Evolutionary conservation across 1,140 invertebrate genomes (phyloP), one percentile per base, ranked within the genome.

Genomic region (Cyrtorhinus lividipennis): DNA sequence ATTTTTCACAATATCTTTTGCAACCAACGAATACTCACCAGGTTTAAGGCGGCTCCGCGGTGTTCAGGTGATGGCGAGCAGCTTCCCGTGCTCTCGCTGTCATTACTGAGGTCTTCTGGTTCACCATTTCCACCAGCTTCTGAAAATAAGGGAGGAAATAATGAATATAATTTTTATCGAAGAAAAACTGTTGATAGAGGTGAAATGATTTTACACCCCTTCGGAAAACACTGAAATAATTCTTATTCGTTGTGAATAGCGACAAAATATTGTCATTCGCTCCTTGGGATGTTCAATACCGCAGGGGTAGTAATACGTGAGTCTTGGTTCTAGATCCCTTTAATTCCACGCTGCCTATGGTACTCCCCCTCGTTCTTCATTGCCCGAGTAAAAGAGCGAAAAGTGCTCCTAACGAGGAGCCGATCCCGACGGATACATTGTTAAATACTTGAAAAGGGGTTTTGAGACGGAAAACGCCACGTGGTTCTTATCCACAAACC

Each of bases 71-170:
- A 22, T 10, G 60, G 30, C 26, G 46, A 53, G 15, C 48, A 56
- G 27, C 62, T 63, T 26, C 64, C 66, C 25, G 63, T 65, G 26
- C 64, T 65, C 20, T 62, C 62, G 24, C 66, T 67, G 38, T 67
- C 66, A 27, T 64, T 67, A 27, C 46, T 65, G 5, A 63, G 23
- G 23, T 59, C 66, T 58, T 67, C 66, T 18, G 60, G 61, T 56
- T 67, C 66, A n/a, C 63, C 63, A 59, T 63, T 65, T 1, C 27
- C 48, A 48, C 60, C 60, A 46, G 46, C 22, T 1, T 63, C 62
- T 63, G 53, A 13, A 62, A 62, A 45, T 22, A 62, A 48, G 20
- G n/a, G n/a, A n/a, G n/a, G n/a, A n/a, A n/a, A n/a, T n/a, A n/a
- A n/a, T n/a, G n/a, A n/a, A n/a, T n/a, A n/a, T n/a, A n/a, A n/a